Percentiles rank a stretch among this genome's conserved stretches.
These are phyloP conservation scores for Brachypteracias leptosomus DNA, from an alignment of 2,113 vertebrate genomes.

Conservation along the genomic window DNA sequence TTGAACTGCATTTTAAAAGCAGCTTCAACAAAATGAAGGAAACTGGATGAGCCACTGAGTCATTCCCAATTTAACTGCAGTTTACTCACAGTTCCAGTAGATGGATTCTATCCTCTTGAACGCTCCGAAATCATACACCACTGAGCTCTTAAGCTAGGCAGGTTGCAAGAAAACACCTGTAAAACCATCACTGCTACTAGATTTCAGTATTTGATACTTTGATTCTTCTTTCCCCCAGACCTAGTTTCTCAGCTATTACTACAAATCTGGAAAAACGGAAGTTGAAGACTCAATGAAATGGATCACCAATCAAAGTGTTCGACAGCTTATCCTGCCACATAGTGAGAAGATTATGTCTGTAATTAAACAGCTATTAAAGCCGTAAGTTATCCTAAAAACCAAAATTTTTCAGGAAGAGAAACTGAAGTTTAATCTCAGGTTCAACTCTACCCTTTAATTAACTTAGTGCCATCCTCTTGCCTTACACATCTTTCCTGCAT, in stretches of 20 bases:
- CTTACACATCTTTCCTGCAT: neutral
- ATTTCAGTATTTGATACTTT: neutral
- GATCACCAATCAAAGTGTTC: neutral
- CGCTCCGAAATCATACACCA: neutral
- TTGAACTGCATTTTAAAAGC: neutral
- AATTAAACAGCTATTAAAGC: neutral
- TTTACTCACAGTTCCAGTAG: neutral
- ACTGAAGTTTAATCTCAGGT: neutral
- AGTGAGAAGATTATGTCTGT: neutral
- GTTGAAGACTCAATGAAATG: neutral
- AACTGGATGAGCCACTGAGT: neutral
- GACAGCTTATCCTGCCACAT: neutral
- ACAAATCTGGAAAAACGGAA: neutral
- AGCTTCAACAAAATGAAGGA: neutral
- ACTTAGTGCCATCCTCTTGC: neutral
- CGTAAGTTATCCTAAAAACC: neutral
- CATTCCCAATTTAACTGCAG: neutral
- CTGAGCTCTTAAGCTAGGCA: neutral
- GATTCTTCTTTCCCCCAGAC: neutral
- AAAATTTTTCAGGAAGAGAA: neutral
- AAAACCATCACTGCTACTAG: neutral
- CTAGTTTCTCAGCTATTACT: neutral
- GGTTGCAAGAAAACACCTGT: neutral
- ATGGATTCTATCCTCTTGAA: neutral
- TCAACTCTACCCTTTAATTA: neutral